Conservation (phyloP, 1,140 invertebrate genomes). For the Vanessa tameamea region DNA sequence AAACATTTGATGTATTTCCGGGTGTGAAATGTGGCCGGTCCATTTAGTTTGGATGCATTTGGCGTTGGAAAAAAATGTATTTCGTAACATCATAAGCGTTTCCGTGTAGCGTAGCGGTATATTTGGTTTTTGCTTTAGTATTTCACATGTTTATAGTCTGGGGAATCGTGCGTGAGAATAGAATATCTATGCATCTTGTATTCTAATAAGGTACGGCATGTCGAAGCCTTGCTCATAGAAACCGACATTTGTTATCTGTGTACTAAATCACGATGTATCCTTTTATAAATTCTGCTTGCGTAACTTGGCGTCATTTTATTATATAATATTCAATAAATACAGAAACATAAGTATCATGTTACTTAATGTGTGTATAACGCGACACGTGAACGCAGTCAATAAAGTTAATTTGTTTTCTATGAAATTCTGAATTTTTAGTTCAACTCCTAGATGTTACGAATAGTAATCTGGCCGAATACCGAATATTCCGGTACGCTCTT, state of each 20-base stretch:
- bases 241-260: slow-evolving; percentile 52
- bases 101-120: slow-evolving; percentile 60
- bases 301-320: slow-evolving; percentile 36
- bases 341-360: slow-evolving; percentile 19
- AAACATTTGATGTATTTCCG: slow-evolving; percentile 62
- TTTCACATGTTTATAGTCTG: slow-evolving; percentile 52
- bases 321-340: slow-evolving; percentile 34
- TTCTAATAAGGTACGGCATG: slow-evolving; percentile 56
- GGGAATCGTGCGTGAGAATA: slow-evolving; percentile 60
- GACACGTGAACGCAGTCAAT: not conserved
- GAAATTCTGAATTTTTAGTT: no score
- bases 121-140: slow-evolving; percentile 58
- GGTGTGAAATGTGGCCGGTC: slow-evolving; percentile 71
- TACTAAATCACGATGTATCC: slow-evolving; percentile 43
- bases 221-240: slow-evolving; percentile 50
- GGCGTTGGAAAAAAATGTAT: slow-evolving; percentile 53
- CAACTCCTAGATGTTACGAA: no score
- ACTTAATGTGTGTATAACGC: slow-evolving; percentile 13
- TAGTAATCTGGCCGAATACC: no score
- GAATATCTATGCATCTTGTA: slow-evolving; percentile 56
- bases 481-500: no score
- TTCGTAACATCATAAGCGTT: slow-evolving; percentile 56
- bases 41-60: slow-evolving; percentile 69
- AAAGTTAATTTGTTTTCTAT: not conserved
- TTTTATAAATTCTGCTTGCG: slow-evolving; percentile 43